Base-by-base conservation (phyloP, 2,797 vertebrate genomes). In the Sardinella longiceps region DNA sequence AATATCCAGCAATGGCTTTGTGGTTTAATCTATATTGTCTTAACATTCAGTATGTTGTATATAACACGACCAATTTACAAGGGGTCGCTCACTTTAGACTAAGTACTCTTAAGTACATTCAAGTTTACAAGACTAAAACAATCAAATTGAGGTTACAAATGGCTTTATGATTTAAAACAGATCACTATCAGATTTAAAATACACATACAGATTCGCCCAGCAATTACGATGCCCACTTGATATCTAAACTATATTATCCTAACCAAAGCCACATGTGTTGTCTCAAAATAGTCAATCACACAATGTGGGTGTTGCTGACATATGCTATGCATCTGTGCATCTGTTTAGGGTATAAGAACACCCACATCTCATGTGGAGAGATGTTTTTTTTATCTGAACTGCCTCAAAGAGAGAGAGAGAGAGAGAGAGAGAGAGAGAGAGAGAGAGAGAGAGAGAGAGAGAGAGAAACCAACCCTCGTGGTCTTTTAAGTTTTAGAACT, bases 361-460 rank as follows among this genome's bases (percentile, higher is more conserved):
- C 37, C 70, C 37, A 39, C 37, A 43, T 39, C 70, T 77, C 30
- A 77, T 77, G 70, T 33, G 15, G 37, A 43, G 37, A 77, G 70
- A 77, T 33, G 33, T 20, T 33, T 66, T 11, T 20, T 33, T 66
- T 11, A 28, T 66, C 28, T 33, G n/a, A 25, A 66, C 10, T 66
- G 60, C 60, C 60, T 66, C 5, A 23, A 43, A 43, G 70, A 20
- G 70, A 77, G 70, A 77, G 70, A 4, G 51, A 56, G 51, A 56
- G 51, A 56, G 51, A 58, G 56, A 58, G 56, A 58, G 18, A 58
- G 56, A 58, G 51, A 56, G 20, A 56, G 20, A 56, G 51, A 56
- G 56, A 58, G 56, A 58, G 56, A 58, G 56, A 58, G 56, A 58
- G 56, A 58, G 56, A 58, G 56, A 58, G 56, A 58, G 56, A 58